Conservation (phyloP, 2,113 vertebrate genomes). For the Heptranchias perlo region DNA sequence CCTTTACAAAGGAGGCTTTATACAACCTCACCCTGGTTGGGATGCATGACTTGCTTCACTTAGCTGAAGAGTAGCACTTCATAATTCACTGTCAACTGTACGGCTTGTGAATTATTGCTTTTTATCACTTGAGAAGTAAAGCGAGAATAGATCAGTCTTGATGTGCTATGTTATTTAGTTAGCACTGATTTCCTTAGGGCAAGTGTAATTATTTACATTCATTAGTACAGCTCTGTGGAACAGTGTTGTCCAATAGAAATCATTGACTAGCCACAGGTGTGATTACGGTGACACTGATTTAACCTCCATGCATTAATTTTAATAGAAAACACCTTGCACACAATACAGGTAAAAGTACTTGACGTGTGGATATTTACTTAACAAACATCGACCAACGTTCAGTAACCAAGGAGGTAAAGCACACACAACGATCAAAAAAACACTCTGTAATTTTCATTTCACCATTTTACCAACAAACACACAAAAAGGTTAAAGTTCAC, state of each 20-base stretch:
- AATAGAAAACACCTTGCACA: not conserved
- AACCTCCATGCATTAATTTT: not conserved
- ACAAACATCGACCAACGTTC: not conserved
- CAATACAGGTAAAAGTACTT: not conserved
- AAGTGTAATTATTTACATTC: not conserved
- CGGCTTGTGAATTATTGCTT: not conserved
- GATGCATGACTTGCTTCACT: not conserved
- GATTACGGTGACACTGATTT: not conserved
- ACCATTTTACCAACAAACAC: not conserved
- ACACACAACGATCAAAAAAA: not conserved
- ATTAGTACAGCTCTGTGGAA: not conserved
- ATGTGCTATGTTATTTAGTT: not conserved
- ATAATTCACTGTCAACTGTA: not conserved
- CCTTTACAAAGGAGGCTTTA: not conserved
- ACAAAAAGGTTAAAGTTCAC: slow-evolving; percentile 9
- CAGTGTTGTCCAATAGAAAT: not conserved
- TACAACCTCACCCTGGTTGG: too few relatives aligned
- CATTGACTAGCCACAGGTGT: not conserved
- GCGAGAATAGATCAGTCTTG: not conserved
- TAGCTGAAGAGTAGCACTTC: not conserved
- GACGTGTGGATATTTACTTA: not conserved
- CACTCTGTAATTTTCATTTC: not conserved
- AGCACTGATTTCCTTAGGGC: not conserved
- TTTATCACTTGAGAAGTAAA: not conserved
- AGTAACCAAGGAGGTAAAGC: not conserved